phyloP scores from a whole-genome alignment of 2,888 invertebrate species.

The Agrotis clavis region DNA sequence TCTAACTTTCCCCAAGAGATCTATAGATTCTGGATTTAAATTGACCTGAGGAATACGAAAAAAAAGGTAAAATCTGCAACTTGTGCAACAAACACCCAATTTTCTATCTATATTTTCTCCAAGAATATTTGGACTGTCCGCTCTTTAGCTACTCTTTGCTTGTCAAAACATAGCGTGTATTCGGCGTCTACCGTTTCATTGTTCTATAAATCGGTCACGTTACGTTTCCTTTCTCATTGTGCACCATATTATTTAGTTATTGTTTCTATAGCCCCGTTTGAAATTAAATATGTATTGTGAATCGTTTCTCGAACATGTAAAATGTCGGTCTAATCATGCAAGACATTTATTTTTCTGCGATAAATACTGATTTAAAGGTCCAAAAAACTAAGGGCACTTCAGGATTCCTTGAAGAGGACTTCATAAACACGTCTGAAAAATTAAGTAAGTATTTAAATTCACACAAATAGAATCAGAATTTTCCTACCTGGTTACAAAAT shows the following conservation, averaged over 20 bases:
- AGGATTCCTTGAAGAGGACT: background rate
- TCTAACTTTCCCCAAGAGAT: no score
- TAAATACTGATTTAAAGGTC: background rate
- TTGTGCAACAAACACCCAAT: background rate
- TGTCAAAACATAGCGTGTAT: conserved; percentile 68
- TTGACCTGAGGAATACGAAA: no score
- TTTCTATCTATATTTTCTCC: background rate
- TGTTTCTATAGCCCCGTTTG: conserved; percentile 42
- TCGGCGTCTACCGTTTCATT: conserved; percentile 70
- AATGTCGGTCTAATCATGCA: background rate
- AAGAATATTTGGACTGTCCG: conserved; percentile 12
- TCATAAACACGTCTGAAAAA: background rate
- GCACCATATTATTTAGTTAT: conserved; percentile 60
- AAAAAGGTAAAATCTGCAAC: no score
- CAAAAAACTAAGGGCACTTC: background rate
- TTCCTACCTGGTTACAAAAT: background rate
- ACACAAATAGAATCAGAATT: background rate
- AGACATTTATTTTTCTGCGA: background rate
- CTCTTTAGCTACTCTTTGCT: conserved; percentile 55
- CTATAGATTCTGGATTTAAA: background rate
- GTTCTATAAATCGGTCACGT: conserved; percentile 73
- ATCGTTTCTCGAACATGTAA: background rate
- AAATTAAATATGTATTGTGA: conserved; percentile 31
- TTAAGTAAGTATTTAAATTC: no score
- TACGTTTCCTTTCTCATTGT: conserved; percentile 68